These are phyloP conservation scores for Crocuta crocuta DNA, from an alignment of 2,113 vertebrate genomes.

Conservation along the genomic window DNA sequence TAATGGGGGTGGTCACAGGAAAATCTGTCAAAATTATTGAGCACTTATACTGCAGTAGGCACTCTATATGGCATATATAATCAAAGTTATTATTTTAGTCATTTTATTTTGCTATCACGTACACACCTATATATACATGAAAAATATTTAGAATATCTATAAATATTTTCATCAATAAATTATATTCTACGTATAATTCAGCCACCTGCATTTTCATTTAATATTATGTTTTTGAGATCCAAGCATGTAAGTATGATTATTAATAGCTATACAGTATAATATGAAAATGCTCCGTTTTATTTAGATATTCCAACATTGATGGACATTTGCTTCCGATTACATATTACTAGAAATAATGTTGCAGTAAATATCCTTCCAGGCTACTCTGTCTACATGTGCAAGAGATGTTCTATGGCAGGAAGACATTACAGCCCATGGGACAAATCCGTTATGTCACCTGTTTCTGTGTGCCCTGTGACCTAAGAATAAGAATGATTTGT, in stretches of 20 bases:
- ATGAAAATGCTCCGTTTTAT: background rate
- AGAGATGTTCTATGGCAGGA: background rate
- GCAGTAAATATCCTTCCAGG: background rate
- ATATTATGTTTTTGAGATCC: background rate
- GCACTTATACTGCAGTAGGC: background rate
- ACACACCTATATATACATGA: background rate
- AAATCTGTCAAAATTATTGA: background rate
- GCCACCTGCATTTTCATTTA: constrained; percentile 4
- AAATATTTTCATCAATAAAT: background rate
- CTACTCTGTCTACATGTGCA: background rate
- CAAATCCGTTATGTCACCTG: background rate
- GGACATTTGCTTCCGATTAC: background rate
- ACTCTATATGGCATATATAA: background rate
- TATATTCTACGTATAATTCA: background rate
- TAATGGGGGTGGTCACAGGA: background rate
- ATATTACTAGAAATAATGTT: background rate
- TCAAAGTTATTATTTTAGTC: background rate
- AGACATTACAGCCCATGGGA: background rate
- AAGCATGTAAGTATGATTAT: background rate
- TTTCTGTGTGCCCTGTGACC: background rate
- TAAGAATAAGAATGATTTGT: background rate
- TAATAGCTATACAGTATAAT: background rate
- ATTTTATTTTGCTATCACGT: constrained; percentile 26
- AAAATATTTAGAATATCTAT: background rate
- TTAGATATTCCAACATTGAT: background rate